Base-by-base conservation (phyloP, 2,797 vertebrate species). In the Catharus ustulatus region DNA sequence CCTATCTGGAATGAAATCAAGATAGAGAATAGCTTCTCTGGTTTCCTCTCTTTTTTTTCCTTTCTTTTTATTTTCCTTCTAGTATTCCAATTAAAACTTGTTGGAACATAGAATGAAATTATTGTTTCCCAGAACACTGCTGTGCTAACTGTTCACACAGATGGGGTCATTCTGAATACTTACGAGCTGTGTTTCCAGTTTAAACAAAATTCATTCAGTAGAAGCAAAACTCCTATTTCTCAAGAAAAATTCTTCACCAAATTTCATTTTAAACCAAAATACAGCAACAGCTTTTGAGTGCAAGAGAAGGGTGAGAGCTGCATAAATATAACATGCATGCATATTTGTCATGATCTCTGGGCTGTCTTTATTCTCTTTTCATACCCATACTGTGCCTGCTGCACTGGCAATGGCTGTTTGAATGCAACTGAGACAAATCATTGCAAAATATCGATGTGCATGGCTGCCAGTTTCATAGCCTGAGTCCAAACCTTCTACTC, bases 281-380 rank as follows among this genome's bases (percentile, higher is more conserved):
- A 93, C 91, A 85, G 21, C 38, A 68, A 59, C 23, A 90, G 34
- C 49, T 90, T 84, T 90, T 90, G 61, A 95, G 87, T 87, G 85
- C 67, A 79, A 94, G 94, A 96, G 71, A 45, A 95, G 91, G 85
- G 59, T 38, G 61, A 92, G 64, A 88, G 38, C 54, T 95, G 77
- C 12, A 7, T 82, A 93, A 90, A 82, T 82, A 67, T 91, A 94
- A 91, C 52, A 49, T 71, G 95, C 87, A 94, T 95, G 93, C 30
- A 4, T 77, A 49, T 81, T 87, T 86, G 62, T 43, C 64, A 43
- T 18, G 15, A 71, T 71, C 66, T 87, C n/a, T 79, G 59, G 74
- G 55, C 64, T 92, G 54, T 69, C 59, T 5, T 61, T 73, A 32
- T 76, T 71, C 45, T 30, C 46, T 76, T 86, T 84, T 52, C 85